Base-by-base conservation (phyloP, 2,797 vertebrate genomes). In the Acipenser oxyrinchus region DNA sequence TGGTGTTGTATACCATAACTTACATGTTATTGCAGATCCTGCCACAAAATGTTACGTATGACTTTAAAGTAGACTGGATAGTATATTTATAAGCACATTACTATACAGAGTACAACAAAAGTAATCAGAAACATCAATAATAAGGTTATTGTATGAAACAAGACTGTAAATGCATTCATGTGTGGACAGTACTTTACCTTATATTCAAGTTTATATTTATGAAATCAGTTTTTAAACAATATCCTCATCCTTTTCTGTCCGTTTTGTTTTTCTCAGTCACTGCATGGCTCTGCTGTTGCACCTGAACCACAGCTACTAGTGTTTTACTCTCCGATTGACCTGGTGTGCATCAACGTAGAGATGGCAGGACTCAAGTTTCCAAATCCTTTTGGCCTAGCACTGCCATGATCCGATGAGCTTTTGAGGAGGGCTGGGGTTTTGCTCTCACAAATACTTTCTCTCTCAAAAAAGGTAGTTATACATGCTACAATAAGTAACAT, bases 361-460 rank as follows among this genome's bases (percentile, higher is more conserved):
- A 79, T 95, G 81, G 93, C 87, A 51, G 92, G 95, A 58, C 77
- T 98, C 61, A 91, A 81, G 72, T 97, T 97, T 70, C 83, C 76
- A 63, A 97, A 96, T 78, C 96, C 94, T 0, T 98, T 97, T n/a
- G 94, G 95, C 66, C 86, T 98, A 95, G 90, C 71, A 80, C 92
- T 0, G 79, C 94, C 11, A 96, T 96, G 95, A 96, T 97, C 75
- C 89, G 92, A 72, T 88, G 94, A 84, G 93, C 92, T 13, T 97
- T 98, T 78, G 87, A 94, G 76, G 89, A 93, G 65, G 94, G 95
- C 62, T 97, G 94, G 95, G 92, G 89, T 65, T 98, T 96, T 64
- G 92, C 94, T 69, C 79, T 97, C 74, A 98, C 95, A 72, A 97
- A 98, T 84, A 98, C 94, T 0, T 97, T 97, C 77, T 91, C 90